Evolutionary conservation across 2,797 vertebrate genomes (phyloP).

Genomic region (Pempheris klunzingeri): DNA sequence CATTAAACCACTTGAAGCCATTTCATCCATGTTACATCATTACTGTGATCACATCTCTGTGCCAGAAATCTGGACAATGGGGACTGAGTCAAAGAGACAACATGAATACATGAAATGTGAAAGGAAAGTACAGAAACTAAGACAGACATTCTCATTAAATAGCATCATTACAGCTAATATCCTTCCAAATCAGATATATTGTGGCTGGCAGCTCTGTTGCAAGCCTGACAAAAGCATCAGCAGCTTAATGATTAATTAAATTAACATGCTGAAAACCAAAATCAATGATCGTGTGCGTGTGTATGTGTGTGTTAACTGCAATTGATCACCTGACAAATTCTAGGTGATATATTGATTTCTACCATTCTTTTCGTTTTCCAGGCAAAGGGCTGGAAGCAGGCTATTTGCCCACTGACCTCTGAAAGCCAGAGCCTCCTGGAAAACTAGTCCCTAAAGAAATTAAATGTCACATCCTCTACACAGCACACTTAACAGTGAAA

Average conservation of each 20-base stretch:
- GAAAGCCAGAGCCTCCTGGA: conserved; percentile 43
- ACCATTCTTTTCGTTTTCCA: conserved; percentile 19
- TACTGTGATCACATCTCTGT: conserved; percentile 35
- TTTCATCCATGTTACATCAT: conserved; percentile 61
- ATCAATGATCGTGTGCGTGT: conserved; percentile 57
- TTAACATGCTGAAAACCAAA: conserved; percentile 54
- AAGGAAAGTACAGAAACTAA: conserved; percentile 31
- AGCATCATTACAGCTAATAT: conserved; percentile 68
- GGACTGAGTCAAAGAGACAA: conserved; percentile 30
- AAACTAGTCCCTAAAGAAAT: conserved; percentile 74
- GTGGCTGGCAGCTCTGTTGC: conserved; percentile 50
- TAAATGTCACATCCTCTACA: conserved; percentile 76
- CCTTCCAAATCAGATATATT: conserved; percentile 48
- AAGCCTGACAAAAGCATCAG: conserved; percentile 51
- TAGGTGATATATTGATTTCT: conserved; percentile 63
- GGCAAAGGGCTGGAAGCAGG: conserved; percentile 48
- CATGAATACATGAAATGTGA: conserved; percentile 22
- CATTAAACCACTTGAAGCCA: conserved; percentile 34
- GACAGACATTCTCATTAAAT: conserved; percentile 45
- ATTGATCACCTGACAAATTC: conserved; percentile 71
- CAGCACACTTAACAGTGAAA: conserved; percentile 76
- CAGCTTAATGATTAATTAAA: conserved; percentile 59
- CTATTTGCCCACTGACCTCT: conserved; percentile 57
- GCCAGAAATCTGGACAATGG: conserved; percentile 2
- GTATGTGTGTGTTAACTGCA: conserved; percentile 17